These are phyloP conservation scores for Adelosebastes latens DNA, from an alignment of 2,797 vertebrate genomes.

Conservation along the genomic window DNA sequence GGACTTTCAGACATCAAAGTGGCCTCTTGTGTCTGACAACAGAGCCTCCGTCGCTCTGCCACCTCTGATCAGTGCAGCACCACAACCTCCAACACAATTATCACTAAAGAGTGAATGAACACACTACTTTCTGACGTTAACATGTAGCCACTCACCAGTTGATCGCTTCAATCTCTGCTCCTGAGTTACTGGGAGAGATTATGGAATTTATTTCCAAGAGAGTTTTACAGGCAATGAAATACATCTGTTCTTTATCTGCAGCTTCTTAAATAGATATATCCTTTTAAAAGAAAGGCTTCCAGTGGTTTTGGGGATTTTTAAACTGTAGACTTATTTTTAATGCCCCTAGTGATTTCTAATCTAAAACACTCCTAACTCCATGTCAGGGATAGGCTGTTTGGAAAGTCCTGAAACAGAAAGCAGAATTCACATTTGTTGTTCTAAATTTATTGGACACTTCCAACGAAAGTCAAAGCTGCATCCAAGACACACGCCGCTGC, in stretches of 20 bases:
- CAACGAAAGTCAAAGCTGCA: slow-evolving; percentile 10
- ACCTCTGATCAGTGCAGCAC: slow-evolving; percentile 28
- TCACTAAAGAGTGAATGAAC: slow-evolving; percentile 9
- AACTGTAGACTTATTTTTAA: slow-evolving; percentile 47
- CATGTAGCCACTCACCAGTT: not conserved
- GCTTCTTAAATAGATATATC: slow-evolving; percentile 18
- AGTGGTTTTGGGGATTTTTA: slow-evolving; percentile 46
- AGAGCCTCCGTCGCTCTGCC: slow-evolving; percentile 36
- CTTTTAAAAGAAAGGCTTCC: slow-evolving; percentile 31
- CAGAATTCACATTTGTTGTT: slow-evolving; percentile 31
- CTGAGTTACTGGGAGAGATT: slow-evolving; percentile 28
- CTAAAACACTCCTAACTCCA: slow-evolving; percentile 20
- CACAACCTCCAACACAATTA: not conserved
- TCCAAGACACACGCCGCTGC: slow-evolving; percentile 19
- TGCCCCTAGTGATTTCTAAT: slow-evolving; percentile 29
- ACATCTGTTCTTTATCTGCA: slow-evolving; percentile 59
- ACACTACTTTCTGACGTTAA: slow-evolving; percentile 10
- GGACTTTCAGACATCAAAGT: slow-evolving; percentile 74
- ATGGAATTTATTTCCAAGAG: slow-evolving; percentile 28
- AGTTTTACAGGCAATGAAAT: slow-evolving; percentile 39
- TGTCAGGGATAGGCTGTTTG: slow-evolving; percentile 4
- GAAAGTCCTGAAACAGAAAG: slow-evolving; percentile 22
- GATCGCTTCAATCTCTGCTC: not conserved
- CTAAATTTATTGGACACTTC: slow-evolving; percentile 1
- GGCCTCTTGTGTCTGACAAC: slow-evolving; percentile 53